A percentile compares a stretch with the other conserved stretches of the same genome.
These are phyloP conservation scores for Paramisgurnus dabryanus DNA, from an alignment of 2,113 vertebrate species.

Conservation along the genomic window DNA sequence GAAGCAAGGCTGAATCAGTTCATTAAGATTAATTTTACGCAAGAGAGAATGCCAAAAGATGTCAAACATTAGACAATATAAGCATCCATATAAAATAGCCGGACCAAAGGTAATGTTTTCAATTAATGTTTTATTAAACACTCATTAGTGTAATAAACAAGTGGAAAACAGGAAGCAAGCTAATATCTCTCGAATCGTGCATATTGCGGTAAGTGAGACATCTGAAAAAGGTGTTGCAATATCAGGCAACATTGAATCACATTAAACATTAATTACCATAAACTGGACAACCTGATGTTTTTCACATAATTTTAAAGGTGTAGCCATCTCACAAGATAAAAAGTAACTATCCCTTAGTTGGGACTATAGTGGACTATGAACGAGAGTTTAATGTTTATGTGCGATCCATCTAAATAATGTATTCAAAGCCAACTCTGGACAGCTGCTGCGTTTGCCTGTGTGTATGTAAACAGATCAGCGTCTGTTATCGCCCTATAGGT, in stretches of 20 bases:
- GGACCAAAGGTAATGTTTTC: background rate
- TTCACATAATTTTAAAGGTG: background rate
- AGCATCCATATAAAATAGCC: background rate
- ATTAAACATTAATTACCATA: conserved; percentile 59
- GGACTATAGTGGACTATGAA: background rate
- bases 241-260: conserved; percentile 18
- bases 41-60: background rate
- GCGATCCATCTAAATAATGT: background rate
- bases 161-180: background rate
- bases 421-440: background rate
- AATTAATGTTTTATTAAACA: background rate
- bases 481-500: conserved; percentile 8
- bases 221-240: conserved; percentile 54
- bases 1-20: background rate
- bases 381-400: background rate
- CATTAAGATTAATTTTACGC: background rate
- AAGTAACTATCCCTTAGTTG: no score
- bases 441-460: background rate
- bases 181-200: background rate
- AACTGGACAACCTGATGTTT: conserved; percentile 32
- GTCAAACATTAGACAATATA: background rate
- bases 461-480: conserved; percentile 16
- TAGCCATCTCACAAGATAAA: background rate
- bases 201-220: conserved; percentile 6
- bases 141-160: background rate